These are phyloP conservation scores for Tenebrio molitor DNA, from an alignment of 1,140 invertebrate species.

Conservation along the genomic window DNA sequence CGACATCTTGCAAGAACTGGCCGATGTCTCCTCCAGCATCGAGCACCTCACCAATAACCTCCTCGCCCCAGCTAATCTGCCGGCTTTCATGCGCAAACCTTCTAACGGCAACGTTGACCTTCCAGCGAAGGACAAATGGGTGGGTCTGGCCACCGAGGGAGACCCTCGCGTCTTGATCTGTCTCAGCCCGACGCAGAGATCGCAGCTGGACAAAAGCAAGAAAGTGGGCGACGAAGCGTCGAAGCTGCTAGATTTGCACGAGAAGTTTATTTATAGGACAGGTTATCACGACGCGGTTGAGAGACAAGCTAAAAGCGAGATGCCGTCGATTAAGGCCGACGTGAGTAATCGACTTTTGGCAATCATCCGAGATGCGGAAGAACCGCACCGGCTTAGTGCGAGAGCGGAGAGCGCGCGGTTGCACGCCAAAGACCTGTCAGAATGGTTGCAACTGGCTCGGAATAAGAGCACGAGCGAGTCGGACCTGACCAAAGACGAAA, in stretches of 20 bases:
- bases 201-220: constrained; percentile 67
- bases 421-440: constrained; percentile 67
- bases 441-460: constrained; percentile 70
- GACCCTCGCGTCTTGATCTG: constrained; percentile 76
- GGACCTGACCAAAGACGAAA: constrained; percentile 62
- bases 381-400: constrained; percentile 52
- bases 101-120: constrained; percentile 38
- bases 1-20: constrained; percentile 76
- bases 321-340: constrained; percentile 61
- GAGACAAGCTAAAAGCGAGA: constrained; percentile 62
- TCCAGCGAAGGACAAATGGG: constrained; percentile 43
- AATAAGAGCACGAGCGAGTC: constrained; percentile 58
- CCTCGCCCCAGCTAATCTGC: constrained; percentile 40
- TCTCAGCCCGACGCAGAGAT: constrained; percentile 79
- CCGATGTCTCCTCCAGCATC: constrained; percentile 74
- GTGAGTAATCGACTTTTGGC: constrained; percentile 67
- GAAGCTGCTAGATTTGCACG: constrained; percentile 66
- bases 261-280: constrained; percentile 75
- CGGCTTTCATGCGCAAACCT: constrained; percentile 32
- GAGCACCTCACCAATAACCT: constrained; percentile 56
- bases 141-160: constrained; percentile 71
- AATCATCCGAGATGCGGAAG: constrained; percentile 68
- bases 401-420: constrained; percentile 62
- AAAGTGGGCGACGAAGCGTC: constrained; percentile 63
- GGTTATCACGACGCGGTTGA: constrained; percentile 71